A percentile compares a stretch with the other conserved stretches of the same genome.
These are phyloP conservation scores for Alloscopus bannaensis DNA, from an alignment of 2,888 invertebrate genomes.

Conservation along the genomic window DNA sequence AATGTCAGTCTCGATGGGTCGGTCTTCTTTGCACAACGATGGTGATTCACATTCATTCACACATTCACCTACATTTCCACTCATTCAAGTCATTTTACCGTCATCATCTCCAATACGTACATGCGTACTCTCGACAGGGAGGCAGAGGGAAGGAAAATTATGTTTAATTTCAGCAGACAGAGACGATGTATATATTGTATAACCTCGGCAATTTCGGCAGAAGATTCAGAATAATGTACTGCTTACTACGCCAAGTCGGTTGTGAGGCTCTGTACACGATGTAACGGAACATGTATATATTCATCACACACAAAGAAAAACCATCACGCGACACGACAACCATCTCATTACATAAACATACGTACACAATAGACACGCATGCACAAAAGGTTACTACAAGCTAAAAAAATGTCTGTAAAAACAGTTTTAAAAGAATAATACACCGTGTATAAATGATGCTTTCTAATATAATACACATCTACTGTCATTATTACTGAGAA, in stretches of 20 bases:
- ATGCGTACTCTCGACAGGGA: slow-evolving; percentile 22
- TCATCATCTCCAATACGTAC: slow-evolving; percentile 12
- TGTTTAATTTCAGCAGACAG: slow-evolving; percentile 29
- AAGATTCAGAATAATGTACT: slow-evolving; percentile 40
- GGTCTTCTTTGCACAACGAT: slow-evolving; percentile 22
- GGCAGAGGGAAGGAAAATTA: too few relatives aligned
- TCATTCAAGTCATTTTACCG: not conserved
- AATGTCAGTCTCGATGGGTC: slow-evolving; percentile 56
- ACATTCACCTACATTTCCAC: not conserved
- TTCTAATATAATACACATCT: too few relatives aligned
- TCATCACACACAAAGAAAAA: slow-evolving; percentile 4
- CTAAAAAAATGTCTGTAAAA: not conserved
- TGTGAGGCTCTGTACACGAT: slow-evolving; percentile 2
- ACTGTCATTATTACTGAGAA: too few relatives aligned
- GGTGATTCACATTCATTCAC: slow-evolving; percentile 24
- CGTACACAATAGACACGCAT: not conserved
- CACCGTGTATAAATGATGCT: too few relatives aligned
- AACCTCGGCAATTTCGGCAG: slow-evolving; percentile 5
- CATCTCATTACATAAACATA: not conserved
- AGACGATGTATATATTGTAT: not conserved
- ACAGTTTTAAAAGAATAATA: not conserved
- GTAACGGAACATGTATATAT: not conserved
- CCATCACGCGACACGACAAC: slow-evolving; percentile 6
- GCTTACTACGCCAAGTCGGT: slow-evolving; percentile 26
- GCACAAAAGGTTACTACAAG: too few relatives aligned